Evolutionary conservation across 2,113 vertebrate species (phyloP).

Genomic region (Hippopotamus amphibius): DNA sequence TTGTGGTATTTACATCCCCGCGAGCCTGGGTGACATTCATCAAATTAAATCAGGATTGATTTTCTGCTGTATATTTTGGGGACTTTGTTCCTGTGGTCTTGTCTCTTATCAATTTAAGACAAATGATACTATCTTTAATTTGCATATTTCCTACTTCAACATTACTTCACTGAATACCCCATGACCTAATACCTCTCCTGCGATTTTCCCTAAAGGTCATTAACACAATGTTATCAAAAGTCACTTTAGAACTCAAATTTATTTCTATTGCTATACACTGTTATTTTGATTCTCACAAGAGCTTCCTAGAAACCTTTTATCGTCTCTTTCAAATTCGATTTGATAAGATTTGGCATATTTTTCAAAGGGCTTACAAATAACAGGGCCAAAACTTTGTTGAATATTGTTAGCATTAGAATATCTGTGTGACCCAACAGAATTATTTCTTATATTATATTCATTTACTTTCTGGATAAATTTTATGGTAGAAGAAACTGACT

Average conservation of each 20-base stretch:
- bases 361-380: conserved; percentile 42
- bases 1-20: background rate
- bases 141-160: background rate
- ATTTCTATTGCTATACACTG: conserved; percentile 42
- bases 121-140: background rate
- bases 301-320: conserved; percentile 43
- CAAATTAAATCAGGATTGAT: background rate
- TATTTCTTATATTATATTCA: background rate
- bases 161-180: background rate
- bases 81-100: background rate
- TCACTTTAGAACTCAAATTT: conserved; percentile 57
- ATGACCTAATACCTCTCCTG: background rate
- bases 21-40: background rate
- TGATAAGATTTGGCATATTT: conserved; percentile 19
- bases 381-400: background rate
- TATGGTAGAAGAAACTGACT: conserved; percentile 33
- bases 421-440: background rate
- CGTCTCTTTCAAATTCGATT: conserved; percentile 26
- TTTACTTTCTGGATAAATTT: conserved; percentile 73
- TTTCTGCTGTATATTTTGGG: background rate
- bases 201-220: conserved; percentile 39
- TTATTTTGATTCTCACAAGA: conserved; percentile 21
- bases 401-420: background rate
- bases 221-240: background rate
- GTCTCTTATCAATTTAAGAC: background rate